Base-by-base conservation (phyloP, 2,113 vertebrate species). In the Eudyptes chrysolophus region DNA sequence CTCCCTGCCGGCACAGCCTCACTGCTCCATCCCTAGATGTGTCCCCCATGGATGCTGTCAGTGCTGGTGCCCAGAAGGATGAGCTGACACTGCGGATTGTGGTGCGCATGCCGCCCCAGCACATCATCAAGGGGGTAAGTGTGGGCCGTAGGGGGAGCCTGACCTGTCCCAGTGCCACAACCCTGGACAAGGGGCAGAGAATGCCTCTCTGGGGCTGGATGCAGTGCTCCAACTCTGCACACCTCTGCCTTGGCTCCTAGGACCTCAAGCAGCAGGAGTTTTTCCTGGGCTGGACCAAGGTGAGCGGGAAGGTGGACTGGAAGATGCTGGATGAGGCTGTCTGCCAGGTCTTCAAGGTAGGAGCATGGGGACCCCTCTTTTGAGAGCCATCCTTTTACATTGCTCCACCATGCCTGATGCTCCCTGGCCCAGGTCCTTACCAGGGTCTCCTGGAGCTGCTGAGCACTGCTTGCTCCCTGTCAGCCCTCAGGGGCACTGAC, bases 221-320 rank as follows among this genome's bases (percentile, higher is more conserved):
- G 1, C 4, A 1, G 10, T 21, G 52, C 49, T 93, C 32, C 49
- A 89, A 4, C 48, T 58, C 19, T 22, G 26, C 36, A 49, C 17
- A 16, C 46, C 48, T 69, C 30, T 90, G 16, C 10, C 42, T 48
- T 96, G 76, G 48, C 38, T 83, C 95, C 9, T 74, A 99, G 99
- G 99, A 99, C 95, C 93, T 98, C 75, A 99, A 99, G 85, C 99
- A 99, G 97, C 99, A 99, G 86, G 99, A 99, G 32, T 99, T 99
- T 96, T 99, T 99, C 96, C 96, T 99, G 87, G 99, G 99, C 18
- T 99, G 98, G 64, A 98, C 99, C 69, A 98, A 97, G 84, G 97
- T 99, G 92, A 97, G 96, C 65, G 98, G 98, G 5, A 99, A 98
- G 82, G 98, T 99, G 3, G 99, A 99, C 93, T 99, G 99, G 99